A percentile compares a stretch with the other conserved stretches of the same genome.
These are phyloP conservation scores for Thyatira batis DNA, from an alignment of 2,888 invertebrate species.

Conservation along the genomic window DNA sequence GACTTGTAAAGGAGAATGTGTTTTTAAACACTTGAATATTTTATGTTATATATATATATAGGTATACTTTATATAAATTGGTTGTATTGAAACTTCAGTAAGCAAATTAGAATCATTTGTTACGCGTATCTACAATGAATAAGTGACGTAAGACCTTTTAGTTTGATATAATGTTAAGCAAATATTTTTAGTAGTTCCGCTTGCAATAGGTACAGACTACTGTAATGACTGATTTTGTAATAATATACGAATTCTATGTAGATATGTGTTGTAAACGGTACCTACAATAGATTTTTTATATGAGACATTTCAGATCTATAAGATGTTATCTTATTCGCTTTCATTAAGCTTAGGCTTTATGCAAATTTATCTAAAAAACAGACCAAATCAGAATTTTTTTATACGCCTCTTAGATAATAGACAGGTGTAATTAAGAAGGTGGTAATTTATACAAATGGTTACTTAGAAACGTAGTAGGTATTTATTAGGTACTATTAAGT, in stretches of 20 bases:
- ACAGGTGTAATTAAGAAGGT: too few species aligned
- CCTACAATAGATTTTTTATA: too few species aligned
- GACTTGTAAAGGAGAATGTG: slow-evolving; percentile 3
- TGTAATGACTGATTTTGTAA: slow-evolving; percentile 23
- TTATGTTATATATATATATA: background rate
- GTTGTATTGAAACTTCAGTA: slow-evolving; percentile 14
- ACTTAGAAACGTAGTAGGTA: too few species aligned
- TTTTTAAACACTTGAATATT: background rate
- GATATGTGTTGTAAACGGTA: background rate
- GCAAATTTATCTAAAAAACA: too few species aligned
- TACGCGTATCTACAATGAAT: slow-evolving; percentile 15
- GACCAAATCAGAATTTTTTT: too few species aligned
- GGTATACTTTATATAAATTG: background rate
- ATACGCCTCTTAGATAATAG: too few species aligned
- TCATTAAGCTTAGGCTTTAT: too few species aligned
- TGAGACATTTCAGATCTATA: too few species aligned
- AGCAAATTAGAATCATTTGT: slow-evolving; percentile 18
- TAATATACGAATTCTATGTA: slow-evolving; percentile 1
- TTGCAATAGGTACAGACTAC: slow-evolving; percentile 24
- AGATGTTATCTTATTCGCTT: too few species aligned
- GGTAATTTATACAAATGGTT: too few species aligned
- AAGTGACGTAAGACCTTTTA: slow-evolving; percentile 24
- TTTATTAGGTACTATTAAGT: too few species aligned
- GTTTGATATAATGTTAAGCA: slow-evolving; percentile 30
- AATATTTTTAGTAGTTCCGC: slow-evolving; percentile 32